Evolutionary conservation across 1,140 invertebrate species (phyloP).

Genomic region (Daktulosphaira vitifoliae): DNA sequence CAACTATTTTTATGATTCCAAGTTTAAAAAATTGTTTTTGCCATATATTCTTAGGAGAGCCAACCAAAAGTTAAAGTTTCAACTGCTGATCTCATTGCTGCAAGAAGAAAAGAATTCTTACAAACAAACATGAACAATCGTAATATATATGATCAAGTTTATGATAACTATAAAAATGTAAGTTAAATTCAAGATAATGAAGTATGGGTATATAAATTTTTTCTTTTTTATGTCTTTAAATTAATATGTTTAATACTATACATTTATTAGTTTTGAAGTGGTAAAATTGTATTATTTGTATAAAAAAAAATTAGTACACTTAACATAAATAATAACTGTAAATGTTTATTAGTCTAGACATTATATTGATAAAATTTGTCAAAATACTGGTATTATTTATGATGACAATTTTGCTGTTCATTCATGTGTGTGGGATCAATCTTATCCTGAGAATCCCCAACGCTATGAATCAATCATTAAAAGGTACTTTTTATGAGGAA

Average conservation of each 20-base stretch:
- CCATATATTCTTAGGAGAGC: conserved; percentile 8
- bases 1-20: no score
- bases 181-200: not conserved
- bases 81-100: conserved; percentile 13
- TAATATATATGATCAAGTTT: conserved; percentile 9
- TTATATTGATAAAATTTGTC: conserved; percentile 13
- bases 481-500: conserved; percentile 45
- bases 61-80: conserved; percentile 8
- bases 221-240: no score
- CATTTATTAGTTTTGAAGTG: no score
- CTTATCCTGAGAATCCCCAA: conserved; percentile 73
- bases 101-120: conserved; percentile 21
- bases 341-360: conserved; percentile 4
- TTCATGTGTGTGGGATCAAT: conserved; percentile 71
- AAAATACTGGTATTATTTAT: conserved; percentile 65
- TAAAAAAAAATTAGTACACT: no score
- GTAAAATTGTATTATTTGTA: no score
- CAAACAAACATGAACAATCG: not conserved
- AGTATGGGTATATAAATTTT: no score
- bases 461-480: conserved; percentile 60
- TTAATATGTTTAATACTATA: no score
- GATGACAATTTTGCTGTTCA: conserved; percentile 70
- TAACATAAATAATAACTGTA: no score
- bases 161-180: conserved; percentile 28
- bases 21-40: no score